Percentiles rank a stretch among this genome's conserved stretches.
phyloP scores from a whole-genome alignment of 2,113 vertebrate species.

The Turdus rufiventris region DNA sequence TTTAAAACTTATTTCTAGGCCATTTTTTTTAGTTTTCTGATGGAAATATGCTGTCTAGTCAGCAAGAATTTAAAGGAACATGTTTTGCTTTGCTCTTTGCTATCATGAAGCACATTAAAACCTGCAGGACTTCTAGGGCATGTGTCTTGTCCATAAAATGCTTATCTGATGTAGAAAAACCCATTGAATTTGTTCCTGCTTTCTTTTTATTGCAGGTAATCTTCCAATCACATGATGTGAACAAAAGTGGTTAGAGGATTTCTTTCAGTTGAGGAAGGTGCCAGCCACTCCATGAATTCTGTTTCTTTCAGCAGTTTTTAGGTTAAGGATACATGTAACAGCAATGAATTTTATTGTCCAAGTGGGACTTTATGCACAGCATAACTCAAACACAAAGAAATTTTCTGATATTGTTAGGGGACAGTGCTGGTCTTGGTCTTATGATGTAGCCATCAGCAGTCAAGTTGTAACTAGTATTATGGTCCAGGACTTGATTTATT shows the following conservation, averaged over 20 bases:
- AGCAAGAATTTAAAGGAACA: not conserved
- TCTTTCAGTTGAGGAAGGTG: not conserved
- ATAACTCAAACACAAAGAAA: not conserved
- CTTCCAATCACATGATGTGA: not conserved
- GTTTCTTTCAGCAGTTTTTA: not conserved
- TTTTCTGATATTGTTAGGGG: not conserved
- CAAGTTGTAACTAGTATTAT: not conserved
- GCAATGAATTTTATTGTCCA: not conserved
- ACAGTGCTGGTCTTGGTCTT: not conserved
- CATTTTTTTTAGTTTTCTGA: not conserved
- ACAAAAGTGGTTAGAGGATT: not conserved
- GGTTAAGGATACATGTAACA: not conserved
- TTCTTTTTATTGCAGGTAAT: not conserved
- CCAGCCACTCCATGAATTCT: not conserved
- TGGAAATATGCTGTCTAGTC: not conserved
- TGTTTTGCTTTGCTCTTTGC: not conserved
- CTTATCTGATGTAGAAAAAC: not conserved
- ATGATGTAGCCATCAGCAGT: rapidly evolving
- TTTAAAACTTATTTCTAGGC: not conserved
- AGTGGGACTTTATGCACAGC: not conserved
- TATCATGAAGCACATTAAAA: not conserved
- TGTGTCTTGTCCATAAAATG: not conserved
- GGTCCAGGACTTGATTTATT: not conserved
- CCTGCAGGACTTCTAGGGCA: not conserved
- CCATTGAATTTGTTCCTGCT: not conserved